Percentiles rank a stretch among this genome's conserved stretches.
Conservation (phyloP, 1,140 invertebrate genomes). For the Phocides pigmalion region DNA sequence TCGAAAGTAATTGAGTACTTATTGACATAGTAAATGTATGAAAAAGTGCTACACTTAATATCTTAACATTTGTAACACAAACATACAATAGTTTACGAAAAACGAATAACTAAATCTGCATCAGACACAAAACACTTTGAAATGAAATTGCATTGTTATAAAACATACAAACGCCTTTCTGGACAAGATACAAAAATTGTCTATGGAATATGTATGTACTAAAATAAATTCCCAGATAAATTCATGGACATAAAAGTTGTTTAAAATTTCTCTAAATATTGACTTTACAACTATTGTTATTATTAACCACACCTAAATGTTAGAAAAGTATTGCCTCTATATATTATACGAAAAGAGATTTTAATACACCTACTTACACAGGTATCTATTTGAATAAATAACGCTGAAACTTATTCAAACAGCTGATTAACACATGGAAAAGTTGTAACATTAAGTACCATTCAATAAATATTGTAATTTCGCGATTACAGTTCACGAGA, state of each 20-base stretch:
- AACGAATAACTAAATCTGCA: slow-evolving; percentile 66
- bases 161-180: slow-evolving; percentile 70
- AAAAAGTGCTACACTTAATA: slow-evolving; percentile 33
- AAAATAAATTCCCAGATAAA: slow-evolving; percentile 60
- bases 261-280: slow-evolving; percentile 73
- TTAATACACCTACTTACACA: slow-evolving; percentile 71
- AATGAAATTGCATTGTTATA: slow-evolving; percentile 72
- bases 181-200: slow-evolving; percentile 57
- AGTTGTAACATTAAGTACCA: slow-evolving; percentile 70
- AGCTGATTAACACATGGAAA: slow-evolving; percentile 52
- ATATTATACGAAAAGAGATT: slow-evolving; percentile 70
- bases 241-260: slow-evolving; percentile 61
- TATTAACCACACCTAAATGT: slow-evolving; percentile 74
- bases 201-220: slow-evolving; percentile 58
- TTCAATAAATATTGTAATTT: slow-evolving; percentile 56
- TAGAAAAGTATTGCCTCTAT: slow-evolving; percentile 81
- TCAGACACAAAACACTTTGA: slow-evolving; percentile 61
- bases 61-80: slow-evolving; percentile 19
- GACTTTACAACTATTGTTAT: slow-evolving; percentile 74
- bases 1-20: slow-evolving; percentile 37
- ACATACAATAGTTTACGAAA: slow-evolving; percentile 14
- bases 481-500: slow-evolving; percentile 38
- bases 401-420: slow-evolving; percentile 60
- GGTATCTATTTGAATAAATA: slow-evolving; percentile 71
- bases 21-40: slow-evolving; percentile 36